Evolutionary conservation across 2,113 vertebrate genomes (phyloP).

Genomic region (Leptocoma aspasia): DNA sequence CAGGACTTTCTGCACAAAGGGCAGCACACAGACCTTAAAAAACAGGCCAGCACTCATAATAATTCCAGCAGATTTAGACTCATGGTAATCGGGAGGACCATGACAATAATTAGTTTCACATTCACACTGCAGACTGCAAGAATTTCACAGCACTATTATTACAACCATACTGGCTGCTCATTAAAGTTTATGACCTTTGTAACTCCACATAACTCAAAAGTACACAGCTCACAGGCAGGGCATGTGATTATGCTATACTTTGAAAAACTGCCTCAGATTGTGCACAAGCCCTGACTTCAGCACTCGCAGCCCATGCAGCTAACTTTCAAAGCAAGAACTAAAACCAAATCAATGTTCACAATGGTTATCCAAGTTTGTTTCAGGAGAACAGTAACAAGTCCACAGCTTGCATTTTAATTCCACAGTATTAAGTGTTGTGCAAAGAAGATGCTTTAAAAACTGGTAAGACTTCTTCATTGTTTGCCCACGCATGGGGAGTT

Average conservation of each 20-base stretch:
- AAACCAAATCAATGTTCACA: background rate
- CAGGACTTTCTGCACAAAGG: background rate
- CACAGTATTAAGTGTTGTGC: background rate
- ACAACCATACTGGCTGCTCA: background rate
- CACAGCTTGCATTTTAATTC: background rate
- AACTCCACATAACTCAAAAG: background rate
- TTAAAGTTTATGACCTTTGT: background rate
- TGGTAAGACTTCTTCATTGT: background rate
- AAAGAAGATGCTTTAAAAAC: background rate
- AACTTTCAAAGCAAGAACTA: background rate
- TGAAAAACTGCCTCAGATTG: background rate
- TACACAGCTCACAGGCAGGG: background rate
- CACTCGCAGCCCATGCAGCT: accelerated
- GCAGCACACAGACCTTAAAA: background rate
- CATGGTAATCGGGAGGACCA: background rate
- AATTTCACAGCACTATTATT: background rate
- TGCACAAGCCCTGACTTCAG: background rate
- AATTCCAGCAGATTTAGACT: background rate
- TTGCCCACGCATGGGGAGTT: background rate
- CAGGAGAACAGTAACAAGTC: background rate
- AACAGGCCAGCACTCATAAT: background rate
- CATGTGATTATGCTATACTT: background rate
- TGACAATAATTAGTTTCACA: background rate
- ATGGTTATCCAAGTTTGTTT: background rate
- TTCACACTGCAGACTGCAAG: background rate